Conservation (phyloP, 2,888 invertebrate genomes). For the Xanthia togata region DNA sequence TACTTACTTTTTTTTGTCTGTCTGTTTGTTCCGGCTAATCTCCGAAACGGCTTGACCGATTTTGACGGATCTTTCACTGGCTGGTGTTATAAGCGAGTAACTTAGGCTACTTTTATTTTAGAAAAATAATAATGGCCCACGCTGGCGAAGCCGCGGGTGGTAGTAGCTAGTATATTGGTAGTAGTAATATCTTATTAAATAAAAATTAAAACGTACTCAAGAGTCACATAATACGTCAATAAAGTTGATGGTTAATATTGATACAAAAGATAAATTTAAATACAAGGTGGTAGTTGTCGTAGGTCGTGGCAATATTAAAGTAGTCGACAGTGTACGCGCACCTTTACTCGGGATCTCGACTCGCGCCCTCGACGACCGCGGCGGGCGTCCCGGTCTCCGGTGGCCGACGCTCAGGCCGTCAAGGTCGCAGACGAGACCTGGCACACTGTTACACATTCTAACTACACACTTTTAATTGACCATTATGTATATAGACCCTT, state of each 20-base stretch:
- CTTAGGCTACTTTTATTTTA: too few species aligned
- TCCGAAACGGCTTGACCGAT: too few species aligned
- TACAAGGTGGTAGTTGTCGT: conserved; percentile 46
- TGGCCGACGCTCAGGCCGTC: conserved; percentile 75
- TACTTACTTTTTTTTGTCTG: too few species aligned
- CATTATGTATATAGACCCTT: conserved; percentile 41
- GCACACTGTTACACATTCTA: conserved; percentile 69
- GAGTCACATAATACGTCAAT: conserved; percentile 41
- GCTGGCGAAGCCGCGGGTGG: too few species aligned
- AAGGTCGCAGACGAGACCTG: conserved; percentile 79
- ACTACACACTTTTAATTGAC: conserved; percentile 55
- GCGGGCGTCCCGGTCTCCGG: conserved; percentile 74
- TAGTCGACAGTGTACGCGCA: conserved; percentile 67
- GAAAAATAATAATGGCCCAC: too few species aligned
- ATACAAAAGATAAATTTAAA: conserved; percentile 41
- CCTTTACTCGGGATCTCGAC: conserved; percentile 69
- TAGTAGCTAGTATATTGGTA: too few species aligned
- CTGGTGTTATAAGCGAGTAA: too few species aligned
- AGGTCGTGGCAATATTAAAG: conserved; percentile 64
- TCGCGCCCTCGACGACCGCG: conserved; percentile 71
- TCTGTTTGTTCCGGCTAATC: too few species aligned
- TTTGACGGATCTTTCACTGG: too few species aligned
- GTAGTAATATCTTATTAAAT: neutral
- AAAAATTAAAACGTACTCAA: conserved; percentile 18
- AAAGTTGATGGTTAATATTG: conserved; percentile 22